phyloP scores from a whole-genome alignment of 2,113 vertebrate species.

The Macaca nemestrina region DNA sequence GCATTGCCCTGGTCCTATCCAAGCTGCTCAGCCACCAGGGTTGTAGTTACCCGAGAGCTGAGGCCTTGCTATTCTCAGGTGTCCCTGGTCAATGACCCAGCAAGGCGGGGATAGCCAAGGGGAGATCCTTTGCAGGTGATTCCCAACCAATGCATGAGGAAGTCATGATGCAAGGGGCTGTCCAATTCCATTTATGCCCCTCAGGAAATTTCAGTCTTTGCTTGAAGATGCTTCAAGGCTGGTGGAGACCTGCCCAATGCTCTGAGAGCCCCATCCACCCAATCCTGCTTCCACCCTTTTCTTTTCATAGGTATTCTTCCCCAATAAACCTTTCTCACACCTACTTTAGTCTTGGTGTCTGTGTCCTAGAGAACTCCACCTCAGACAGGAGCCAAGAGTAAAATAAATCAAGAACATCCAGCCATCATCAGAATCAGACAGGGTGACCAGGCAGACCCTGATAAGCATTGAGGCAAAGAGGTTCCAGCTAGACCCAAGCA shows the following conservation, averaged over 20 bases:
- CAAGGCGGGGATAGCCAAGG: too few relatives aligned
- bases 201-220: background rate
- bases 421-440: background rate
- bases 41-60: background rate
- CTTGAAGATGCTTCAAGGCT: background rate
- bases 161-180: fast-evolving
- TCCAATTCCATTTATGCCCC: fast-evolving
- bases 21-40: background rate
- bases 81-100: background rate
- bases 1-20: too few relatives aligned
- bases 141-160: background rate
- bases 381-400: background rate
- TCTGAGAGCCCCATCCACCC: too few relatives aligned
- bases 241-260: background rate
- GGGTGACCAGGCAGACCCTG: background rate
- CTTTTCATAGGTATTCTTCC: background rate
- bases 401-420: background rate
- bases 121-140: background rate
- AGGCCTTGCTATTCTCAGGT: background rate
- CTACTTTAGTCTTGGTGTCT: background rate
- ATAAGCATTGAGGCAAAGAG: background rate
- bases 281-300: background rate
- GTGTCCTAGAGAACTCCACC: background rate
- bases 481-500: background rate
- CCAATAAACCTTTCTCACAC: background rate